Base-by-base conservation (phyloP, 2,888 invertebrate genomes). In the Herminia tarsipennalis region DNA sequence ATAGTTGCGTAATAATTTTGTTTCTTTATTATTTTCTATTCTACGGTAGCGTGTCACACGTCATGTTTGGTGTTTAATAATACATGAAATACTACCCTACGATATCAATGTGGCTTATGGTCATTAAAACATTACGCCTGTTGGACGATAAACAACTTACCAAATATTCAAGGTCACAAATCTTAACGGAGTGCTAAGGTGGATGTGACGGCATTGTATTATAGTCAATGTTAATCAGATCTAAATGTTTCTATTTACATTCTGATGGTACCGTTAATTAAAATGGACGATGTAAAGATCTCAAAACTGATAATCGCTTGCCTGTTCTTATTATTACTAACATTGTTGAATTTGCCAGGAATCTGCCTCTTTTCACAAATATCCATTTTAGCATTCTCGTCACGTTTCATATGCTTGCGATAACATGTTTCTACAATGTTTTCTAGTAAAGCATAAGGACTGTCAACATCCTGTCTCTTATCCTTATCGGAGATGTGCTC, bases 401-500 rank as follows among this genome's bases (percentile, higher is more conserved):
- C 62, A 62, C 56, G 61, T 61, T 37, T 37, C 30, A 18, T 25
- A 32, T 46, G 40, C 30, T 49, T 44, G 21, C 28, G 34, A 49
- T 56, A 51, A 46, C 37, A 43, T 47, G 33, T 53, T 33, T 49
- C 25, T 37, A 37, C 37, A 43, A 49, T 43, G 21, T 47, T 48
- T 27, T 46, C 36, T 51, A 29, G 33, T 18, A 52, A 62, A 29
- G 52, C 48, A 46, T 57, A 58, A 32, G 6, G 48, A 42, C 54
- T 67, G 67, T 73, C 70, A 64, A 75, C 76, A 83, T 86, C 86
- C 86, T 75, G 81, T 64, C 63, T 70, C 71, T 76, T 80, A 81
- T 81, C 82, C 79, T 83, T 83, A 81, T 81, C 79, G 76, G 76
- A 81, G 82, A 86, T 83, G 83, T 79, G 83, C 76, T 74, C 68